These are phyloP conservation scores for Acrobasis consociella DNA, from an alignment of 2,888 invertebrate species.

Conservation along the genomic window DNA sequence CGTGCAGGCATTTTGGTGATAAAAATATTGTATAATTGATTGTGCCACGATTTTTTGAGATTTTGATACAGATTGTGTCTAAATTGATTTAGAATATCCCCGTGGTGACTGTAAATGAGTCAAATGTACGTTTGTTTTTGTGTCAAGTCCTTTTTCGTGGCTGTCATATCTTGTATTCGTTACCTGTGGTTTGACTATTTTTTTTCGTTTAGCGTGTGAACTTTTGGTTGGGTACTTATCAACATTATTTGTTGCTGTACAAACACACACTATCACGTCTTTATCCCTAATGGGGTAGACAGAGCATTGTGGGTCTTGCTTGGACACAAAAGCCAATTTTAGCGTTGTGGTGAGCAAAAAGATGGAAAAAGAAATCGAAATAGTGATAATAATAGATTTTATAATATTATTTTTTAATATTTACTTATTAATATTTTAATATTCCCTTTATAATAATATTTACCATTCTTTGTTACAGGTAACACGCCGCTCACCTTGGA, in stretches of 20 bases:
- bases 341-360: too few species aligned
- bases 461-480: slow-evolving; percentile 58
- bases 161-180: slow-evolving; percentile 21
- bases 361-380: too few species aligned
- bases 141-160: slow-evolving; percentile 19
- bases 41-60: slow-evolving; percentile 37
- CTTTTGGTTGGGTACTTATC: neutral
- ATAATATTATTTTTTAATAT: too few species aligned
- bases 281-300: too few species aligned
- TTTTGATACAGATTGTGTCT: slow-evolving; percentile 46
- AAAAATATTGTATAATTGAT: slow-evolving; percentile 70
- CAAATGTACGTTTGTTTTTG: slow-evolving; percentile 19
- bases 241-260: too few species aligned
- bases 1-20: slow-evolving; percentile 55
- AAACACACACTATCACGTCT: too few species aligned
- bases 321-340: too few species aligned
- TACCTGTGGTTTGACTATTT: slow-evolving; percentile 3
- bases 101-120: slow-evolving; percentile 21
- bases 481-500: slow-evolving; percentile 27
- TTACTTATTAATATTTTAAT: too few species aligned
- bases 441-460: too few species aligned
- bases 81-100: slow-evolving; percentile 48
- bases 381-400: too few species aligned
- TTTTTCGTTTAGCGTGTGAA: neutral
- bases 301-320: too few species aligned